Conservation (phyloP, 2,888 invertebrate genomes). For the Pardosa pseudoannulata region DNA sequence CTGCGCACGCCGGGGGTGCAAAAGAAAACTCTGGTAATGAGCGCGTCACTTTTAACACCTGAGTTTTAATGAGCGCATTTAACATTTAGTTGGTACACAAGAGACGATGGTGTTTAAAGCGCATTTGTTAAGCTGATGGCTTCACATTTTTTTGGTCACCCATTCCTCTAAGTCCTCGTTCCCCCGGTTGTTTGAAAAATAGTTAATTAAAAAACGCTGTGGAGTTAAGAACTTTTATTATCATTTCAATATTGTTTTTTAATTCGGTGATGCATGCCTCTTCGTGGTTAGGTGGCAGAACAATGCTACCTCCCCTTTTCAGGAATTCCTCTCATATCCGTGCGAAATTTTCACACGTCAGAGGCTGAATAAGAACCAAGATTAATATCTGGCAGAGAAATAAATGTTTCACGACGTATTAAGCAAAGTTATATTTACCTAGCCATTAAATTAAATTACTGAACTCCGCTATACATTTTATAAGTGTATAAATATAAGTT, state of each 20-base stretch:
- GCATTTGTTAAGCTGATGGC: constrained; percentile 53
- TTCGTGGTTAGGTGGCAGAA: not conserved
- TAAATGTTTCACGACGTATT: too few relatives aligned
- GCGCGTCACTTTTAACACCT: constrained; percentile 58
- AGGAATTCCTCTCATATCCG: not conserved
- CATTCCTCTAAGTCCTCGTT: constrained; percentile 20
- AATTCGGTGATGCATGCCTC: not conserved
- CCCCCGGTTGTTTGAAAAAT: constrained; percentile 27
- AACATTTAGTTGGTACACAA: constrained; percentile 42
- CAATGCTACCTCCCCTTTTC: not conserved
- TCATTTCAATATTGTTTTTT: constrained; percentile 34
- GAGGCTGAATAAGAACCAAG: too few relatives aligned
- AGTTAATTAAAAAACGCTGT: constrained; percentile 54
- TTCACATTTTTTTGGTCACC: constrained; percentile 21
- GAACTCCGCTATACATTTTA: too few relatives aligned
- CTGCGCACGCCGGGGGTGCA: not conserved
- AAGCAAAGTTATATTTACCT: too few relatives aligned
- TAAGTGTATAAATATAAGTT: too few relatives aligned
- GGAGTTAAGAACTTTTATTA: constrained; percentile 44
- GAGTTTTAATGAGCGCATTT: constrained; percentile 65
- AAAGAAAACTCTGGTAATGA: constrained; percentile 60
- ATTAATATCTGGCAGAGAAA: too few relatives aligned
- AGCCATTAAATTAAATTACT: too few relatives aligned
- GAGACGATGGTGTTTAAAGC: constrained; percentile 28
- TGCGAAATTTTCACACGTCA: not conserved